phyloP scores from a whole-genome alignment of 2,113 vertebrate genomes.

The Otis tarda region DNA sequence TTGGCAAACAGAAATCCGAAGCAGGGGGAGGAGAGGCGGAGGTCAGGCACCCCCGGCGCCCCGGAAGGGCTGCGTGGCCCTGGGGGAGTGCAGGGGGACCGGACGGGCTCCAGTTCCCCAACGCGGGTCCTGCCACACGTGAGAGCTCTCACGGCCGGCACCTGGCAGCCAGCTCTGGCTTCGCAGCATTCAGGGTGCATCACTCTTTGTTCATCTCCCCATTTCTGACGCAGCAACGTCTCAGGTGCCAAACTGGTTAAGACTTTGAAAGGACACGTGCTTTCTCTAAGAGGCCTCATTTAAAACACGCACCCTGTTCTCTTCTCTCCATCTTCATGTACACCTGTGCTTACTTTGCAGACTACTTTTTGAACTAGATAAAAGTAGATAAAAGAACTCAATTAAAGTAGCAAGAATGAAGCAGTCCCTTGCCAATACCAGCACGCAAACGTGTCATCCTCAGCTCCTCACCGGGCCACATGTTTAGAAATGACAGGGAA shows the following conservation, averaged over 20 bases:
- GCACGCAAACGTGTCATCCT: background rate
- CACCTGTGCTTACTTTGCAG: constrained; percentile 10
- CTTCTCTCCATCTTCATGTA: background rate
- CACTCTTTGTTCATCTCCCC: accelerated
- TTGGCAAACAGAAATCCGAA: background rate
- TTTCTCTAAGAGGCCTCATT: background rate
- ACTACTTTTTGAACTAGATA: constrained; percentile 37
- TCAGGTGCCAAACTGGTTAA: background rate
- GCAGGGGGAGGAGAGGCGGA: background rate
- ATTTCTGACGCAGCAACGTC: accelerated
- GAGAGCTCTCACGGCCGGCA: background rate
- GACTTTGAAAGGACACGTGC: accelerated
- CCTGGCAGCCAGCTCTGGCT: background rate
- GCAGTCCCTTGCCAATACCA: constrained; percentile 24
- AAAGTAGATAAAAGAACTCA: constrained; percentile 49
- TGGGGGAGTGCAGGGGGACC: background rate
- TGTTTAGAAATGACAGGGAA: constrained; percentile 21
- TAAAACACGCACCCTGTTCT: background rate
- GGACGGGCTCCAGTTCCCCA: background rate
- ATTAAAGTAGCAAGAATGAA: constrained; percentile 45
- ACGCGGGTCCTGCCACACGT: background rate
- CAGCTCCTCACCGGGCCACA: background rate
- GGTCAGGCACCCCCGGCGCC: accelerated
- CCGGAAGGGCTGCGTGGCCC: background rate
- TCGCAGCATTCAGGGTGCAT: background rate